Percentiles rank a stretch among this genome's conserved stretches.
Conservation (phyloP, 2,797 vertebrate species). For the Natrix natrix region DNA sequence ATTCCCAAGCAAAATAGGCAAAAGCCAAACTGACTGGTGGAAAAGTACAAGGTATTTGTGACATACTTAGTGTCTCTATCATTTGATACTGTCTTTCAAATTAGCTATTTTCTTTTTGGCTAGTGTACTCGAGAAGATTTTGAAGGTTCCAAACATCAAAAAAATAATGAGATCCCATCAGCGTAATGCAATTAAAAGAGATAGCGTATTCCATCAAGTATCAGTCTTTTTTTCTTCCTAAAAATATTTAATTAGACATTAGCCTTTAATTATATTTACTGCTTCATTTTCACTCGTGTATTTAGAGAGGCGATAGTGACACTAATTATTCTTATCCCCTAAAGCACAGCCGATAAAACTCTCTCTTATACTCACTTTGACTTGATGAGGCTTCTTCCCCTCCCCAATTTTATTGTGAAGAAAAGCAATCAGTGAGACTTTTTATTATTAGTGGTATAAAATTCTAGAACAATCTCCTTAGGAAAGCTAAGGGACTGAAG, state of each 20-base stretch:
- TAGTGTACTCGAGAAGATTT: not conserved
- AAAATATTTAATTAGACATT: constrained; percentile 15
- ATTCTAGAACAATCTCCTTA: constrained; percentile 1
- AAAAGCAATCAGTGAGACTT: constrained; percentile 28
- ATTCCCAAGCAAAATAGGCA: not conserved
- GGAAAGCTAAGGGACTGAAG: constrained; percentile 6
- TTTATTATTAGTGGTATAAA: constrained; percentile 18
- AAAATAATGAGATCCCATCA: constrained; percentile 1
- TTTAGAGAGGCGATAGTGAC: constrained; percentile 12
- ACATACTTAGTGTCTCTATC: not conserved
- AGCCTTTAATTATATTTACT: constrained; percentile 29
- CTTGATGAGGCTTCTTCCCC: not conserved
- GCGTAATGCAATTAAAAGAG: constrained; percentile 12
- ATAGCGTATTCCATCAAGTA: constrained; percentile 10
- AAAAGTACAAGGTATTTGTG: not conserved
- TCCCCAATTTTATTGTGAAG: constrained; percentile 19
- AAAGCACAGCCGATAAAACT: not conserved
- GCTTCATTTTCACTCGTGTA: constrained; percentile 21
- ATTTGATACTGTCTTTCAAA: constrained; percentile 16
- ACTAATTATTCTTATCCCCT: constrained; percentile 11
- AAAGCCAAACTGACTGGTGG: not conserved
- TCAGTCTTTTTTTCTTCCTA: not conserved
- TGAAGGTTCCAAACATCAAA: constrained; percentile 10
- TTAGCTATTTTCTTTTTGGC: not conserved
- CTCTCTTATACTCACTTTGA: not conserved